A percentile compares a stretch with the other conserved stretches of the same genome.
Evolutionary conservation across 2,888 invertebrate species (phyloP).

Genomic region (Bimastos eiseni): DNA sequence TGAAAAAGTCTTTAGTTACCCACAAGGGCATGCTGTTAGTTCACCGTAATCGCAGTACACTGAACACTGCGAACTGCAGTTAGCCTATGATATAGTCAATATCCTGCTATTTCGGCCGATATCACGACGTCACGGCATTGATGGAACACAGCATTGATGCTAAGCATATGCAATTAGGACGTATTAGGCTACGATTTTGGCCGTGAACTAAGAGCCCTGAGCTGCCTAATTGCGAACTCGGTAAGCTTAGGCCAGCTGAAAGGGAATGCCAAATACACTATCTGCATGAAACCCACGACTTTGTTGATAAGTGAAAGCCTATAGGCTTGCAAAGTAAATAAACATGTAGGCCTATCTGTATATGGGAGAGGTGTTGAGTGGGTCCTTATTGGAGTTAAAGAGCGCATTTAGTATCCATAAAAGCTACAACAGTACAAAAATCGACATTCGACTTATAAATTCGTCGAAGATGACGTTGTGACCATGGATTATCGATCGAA

Average conservation of each 20-base stretch:
- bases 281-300: not conserved
- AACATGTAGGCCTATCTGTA: not conserved
- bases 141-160: not conserved
- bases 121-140: not conserved
- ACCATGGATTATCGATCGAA: not conserved
- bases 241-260: no score
- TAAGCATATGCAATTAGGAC: not conserved
- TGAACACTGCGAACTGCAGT: no score
- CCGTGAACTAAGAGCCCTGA: not conserved
- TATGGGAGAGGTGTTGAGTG: not conserved
- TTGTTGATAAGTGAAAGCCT: not conserved
- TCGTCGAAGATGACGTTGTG: not conserved
- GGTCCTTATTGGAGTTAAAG: not conserved
- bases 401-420: not conserved
- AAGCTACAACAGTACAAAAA: not conserved
- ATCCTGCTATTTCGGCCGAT: not conserved
- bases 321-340: not conserved
- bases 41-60: no score
- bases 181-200: not conserved
- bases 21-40: not conserved
- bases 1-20: not conserved
- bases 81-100: no score
- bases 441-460: not conserved
- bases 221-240: not conserved
- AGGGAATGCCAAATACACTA: not conserved